Conservation (phyloP, 2,113 vertebrate species). For the Myrmophylax atrothorax region DNA sequence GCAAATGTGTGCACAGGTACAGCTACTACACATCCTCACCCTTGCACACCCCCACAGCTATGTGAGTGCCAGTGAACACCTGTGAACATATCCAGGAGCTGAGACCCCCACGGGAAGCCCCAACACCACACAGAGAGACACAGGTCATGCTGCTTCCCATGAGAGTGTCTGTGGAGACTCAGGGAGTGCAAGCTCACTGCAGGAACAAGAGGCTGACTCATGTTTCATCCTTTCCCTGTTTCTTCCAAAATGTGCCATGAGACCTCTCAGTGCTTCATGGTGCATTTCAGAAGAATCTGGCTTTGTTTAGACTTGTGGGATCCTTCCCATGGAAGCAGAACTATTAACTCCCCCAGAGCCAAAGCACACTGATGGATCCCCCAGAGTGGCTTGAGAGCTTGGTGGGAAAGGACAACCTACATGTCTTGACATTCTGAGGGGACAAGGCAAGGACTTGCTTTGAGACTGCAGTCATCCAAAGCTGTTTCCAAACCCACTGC, state of each 20-base stretch:
- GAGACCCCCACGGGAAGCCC: not conserved
- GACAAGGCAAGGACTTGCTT: not conserved
- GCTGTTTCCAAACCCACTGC: not conserved
- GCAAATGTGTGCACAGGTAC: fast-evolving
- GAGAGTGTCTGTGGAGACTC: fast-evolving
- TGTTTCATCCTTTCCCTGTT: not conserved
- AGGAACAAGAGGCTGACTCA: not conserved
- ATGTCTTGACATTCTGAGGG: not conserved
- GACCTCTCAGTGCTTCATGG: not conserved
- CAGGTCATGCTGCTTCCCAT: fast-evolving
- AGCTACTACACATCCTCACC: too few relatives aligned
- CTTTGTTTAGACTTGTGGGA: not conserved
- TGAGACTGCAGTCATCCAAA: not conserved
- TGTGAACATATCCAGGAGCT: not conserved
- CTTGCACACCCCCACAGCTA: not conserved
- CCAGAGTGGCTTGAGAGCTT: not conserved
- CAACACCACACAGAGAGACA: not conserved
- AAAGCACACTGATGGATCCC: not conserved
- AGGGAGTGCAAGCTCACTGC: not conserved
- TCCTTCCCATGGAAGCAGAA: not conserved
- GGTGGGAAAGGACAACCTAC: not conserved
- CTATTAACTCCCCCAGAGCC: not conserved
- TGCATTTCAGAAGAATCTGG: not conserved
- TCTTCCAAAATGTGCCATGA: not conserved
- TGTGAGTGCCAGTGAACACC: fast-evolving